phyloP scores from a whole-genome alignment of 2,113 vertebrate genomes.

The Boulengerochromis microlepis region DNA sequence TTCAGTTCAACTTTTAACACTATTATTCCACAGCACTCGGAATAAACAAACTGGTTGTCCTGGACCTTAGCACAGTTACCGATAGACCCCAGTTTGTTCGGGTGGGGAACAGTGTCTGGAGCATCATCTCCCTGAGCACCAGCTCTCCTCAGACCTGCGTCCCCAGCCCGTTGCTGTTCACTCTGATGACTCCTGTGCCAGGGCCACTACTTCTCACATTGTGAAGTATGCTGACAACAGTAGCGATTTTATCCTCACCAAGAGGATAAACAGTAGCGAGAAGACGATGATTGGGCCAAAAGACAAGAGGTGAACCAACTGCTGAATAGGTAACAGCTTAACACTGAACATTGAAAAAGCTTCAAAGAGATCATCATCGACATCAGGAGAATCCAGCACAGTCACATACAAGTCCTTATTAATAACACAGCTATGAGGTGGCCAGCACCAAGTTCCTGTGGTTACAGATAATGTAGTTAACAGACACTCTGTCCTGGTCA shows the following conservation, averaged over 20 bases:
- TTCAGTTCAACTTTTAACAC: neutral
- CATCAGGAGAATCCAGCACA: neutral
- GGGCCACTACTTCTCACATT: neutral
- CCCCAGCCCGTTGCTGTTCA: neutral
- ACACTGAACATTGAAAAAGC: neutral
- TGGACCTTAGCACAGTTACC: neutral
- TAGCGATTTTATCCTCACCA: neutral
- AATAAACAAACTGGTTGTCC: neutral
- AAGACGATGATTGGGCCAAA: neutral
- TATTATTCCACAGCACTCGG: neutral
- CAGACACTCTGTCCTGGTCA: neutral
- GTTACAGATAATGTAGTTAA: neutral
- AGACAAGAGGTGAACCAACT: neutral
- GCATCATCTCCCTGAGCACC: neutral
- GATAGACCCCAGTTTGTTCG: neutral
- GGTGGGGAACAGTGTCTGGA: neutral
- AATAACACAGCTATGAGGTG: neutral
- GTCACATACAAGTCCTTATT: neutral
- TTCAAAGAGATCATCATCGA: neutral
- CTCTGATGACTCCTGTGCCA: neutral
- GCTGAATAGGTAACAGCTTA: neutral
- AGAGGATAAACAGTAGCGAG: neutral
- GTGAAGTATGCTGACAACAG: neutral
- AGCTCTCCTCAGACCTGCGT: neutral
- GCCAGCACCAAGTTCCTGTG: rapidly evolving